phyloP scores from a whole-genome alignment of 2,888 invertebrate species.

The Anthophora plumipes region DNA sequence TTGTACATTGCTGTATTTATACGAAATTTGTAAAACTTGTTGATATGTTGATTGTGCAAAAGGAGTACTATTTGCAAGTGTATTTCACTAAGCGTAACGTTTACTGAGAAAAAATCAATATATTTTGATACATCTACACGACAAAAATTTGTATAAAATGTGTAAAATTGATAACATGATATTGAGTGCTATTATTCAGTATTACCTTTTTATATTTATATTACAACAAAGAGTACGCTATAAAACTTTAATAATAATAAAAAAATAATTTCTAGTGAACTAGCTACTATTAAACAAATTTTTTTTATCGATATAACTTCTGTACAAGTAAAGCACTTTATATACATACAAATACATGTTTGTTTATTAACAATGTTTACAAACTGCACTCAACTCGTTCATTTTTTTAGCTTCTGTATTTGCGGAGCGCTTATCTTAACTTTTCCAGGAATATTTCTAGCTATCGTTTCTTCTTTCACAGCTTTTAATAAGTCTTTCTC shows the following conservation, averaged over 20 bases:
- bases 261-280: background rate
- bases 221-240: background rate
- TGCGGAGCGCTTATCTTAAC: constrained; percentile 97
- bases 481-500: constrained; percentile 97
- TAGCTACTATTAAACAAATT: constrained; percentile 12
- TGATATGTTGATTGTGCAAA: constrained; percentile 32
- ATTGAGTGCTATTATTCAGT: constrained; percentile 15
- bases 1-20: constrained; percentile 58
- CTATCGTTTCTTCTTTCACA: constrained; percentile 95
- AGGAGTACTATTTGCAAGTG: constrained; percentile 39
- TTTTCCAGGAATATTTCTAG: constrained; percentile 98
- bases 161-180: constrained; percentile 13
- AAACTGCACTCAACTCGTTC: background rate
- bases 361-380: constrained; percentile 27
- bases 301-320: constrained; percentile 13
- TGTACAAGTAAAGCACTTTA: constrained; percentile 40
- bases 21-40: constrained; percentile 32
- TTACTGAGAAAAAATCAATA: constrained; percentile 18
- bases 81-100: constrained; percentile 19
- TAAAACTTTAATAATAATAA: background rate
- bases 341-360: constrained; percentile 25
- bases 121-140: constrained; percentile 26
- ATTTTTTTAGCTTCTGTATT: constrained; percentile 88
- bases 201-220: constrained; percentile 39
- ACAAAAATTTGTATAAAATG: constrained; percentile 29